Evolutionary conservation across 2,797 vertebrate genomes (phyloP), one percentile per base, ranked within the genome.

Genomic region (Hippoglossus hippoglossus): DNA sequence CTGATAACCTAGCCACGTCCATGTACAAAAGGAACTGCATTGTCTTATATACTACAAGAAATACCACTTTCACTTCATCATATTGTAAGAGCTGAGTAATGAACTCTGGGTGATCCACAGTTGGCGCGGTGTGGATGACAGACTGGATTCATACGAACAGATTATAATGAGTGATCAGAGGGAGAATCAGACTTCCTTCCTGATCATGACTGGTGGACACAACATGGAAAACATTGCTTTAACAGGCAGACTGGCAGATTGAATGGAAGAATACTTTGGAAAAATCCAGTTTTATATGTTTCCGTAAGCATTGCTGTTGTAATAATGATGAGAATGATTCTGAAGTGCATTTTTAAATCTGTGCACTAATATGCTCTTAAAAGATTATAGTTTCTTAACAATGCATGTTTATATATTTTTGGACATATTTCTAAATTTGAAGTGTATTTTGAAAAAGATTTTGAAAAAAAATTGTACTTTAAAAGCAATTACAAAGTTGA

Each of bases 371-470:
- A 25, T 24, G 4, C 3, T 19, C 15, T 41, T 21, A 56, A n/a
- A 18, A 49, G 54, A n/a, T n/a, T n/a, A n/a, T n/a, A n/a, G n/a
- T 59, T 51, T 67, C 26, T 63, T 46, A 47, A 47, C 19, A 28
- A 11, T 5, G 6, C 0, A 26, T 49, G 18, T 31, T 47, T 18
- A 52, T 11, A 18, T 18, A 31, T 11, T 18, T 46, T 28, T 18
- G 19, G 21, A 12, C 49, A 26, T 28, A 5, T 54, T 25, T 16
- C 13, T 6, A 52, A 13, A 12, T 16, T 8, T 9, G 7, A 39
- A 34, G 31, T 18, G 22, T 56, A 13, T 5, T 28, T 73, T 47
- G 5, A 47, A 13, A 3, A 39, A 39, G 11, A 39, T 39, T 39
- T 0, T 6, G 11, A 4, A 61, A 0, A 61, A 0, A 55, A 1